Base-by-base conservation (phyloP, 1,140 invertebrate species). In the Manduca sexta region DNA sequence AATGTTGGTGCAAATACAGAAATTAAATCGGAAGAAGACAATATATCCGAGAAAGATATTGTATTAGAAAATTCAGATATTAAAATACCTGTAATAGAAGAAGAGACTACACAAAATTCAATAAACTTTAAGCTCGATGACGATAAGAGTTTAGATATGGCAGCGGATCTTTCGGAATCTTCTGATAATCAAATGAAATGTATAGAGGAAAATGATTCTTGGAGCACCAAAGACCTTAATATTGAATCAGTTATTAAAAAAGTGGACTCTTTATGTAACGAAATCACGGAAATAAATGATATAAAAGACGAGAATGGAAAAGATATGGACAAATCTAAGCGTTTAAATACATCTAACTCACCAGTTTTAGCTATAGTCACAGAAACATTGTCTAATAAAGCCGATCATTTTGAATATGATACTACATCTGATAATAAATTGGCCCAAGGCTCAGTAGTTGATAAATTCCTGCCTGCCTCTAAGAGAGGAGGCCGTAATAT, bases 161-260 rank as follows among this genome's bases (percentile, higher is more conserved):
- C 56, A 26, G 33, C 51, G n/a, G 52, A 52, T 34, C 38, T 54
- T 38, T 43, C 47, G 17, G 64, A 72, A 26, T 47, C 26, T 57
- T 55, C 18, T 50, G 60, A 59, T 47, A 69, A 50, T 34, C 68
- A 72, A 33, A 72, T 44, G 45, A 83, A 66, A 70, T 75, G 40
- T 53, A 84, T 47, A 60, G 91, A 93, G 54, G 92, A 93, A 62
- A 92, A 89, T 66, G 92, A 93, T 68, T 91, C 90, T 63, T 93
- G 92, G 92, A 91, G 91, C 15, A 90, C 91, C 1, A 93, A 93
- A 75, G 92, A 93, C 60, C 88, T 93, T 1, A 92, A 92, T 60
- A 92, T 93, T 47, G 92, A 93, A 55, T 93, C 92, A 18, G 92
- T 94, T 11, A 93, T 94, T 43, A 93, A 93, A 71, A 93, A 92